These are phyloP conservation scores for Vimba vimba DNA, from an alignment of 2,113 vertebrate genomes.

Conservation along the genomic window DNA sequence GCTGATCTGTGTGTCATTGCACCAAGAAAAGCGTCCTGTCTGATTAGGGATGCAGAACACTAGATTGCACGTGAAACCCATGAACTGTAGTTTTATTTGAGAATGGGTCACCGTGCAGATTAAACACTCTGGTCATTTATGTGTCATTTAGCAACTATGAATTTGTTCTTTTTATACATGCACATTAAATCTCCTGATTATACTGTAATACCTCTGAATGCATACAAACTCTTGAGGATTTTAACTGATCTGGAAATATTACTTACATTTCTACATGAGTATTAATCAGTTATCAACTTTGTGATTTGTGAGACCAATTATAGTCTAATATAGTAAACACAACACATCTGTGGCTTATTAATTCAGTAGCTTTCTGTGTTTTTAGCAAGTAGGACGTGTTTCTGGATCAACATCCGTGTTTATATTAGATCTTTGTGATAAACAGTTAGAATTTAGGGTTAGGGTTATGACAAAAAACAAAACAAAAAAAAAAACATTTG, in stretches of 20 bases:
- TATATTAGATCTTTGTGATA: not conserved
- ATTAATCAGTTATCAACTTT: not conserved
- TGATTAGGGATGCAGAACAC: not conserved
- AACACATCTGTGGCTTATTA: constrained; percentile 14
- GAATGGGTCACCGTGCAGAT: not conserved
- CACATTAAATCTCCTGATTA: not conserved
- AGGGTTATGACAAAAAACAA: not conserved
- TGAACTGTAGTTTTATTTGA: not conserved
- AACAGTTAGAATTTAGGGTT: not conserved
- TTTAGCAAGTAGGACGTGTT: not conserved
- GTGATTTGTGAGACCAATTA: not conserved
- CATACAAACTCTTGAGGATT: not conserved
- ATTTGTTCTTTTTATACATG: not conserved
- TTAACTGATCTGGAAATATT: not conserved
- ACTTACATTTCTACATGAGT: not conserved
- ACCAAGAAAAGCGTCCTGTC: not conserved
- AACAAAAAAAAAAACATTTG: no score
- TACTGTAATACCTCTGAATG: not conserved
- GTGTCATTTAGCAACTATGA: not conserved
- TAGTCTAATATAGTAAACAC: not conserved
- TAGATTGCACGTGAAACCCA: not conserved
- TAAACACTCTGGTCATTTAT: not conserved
- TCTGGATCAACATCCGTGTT: not conserved
- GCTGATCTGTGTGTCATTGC: not conserved
- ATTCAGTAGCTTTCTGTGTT: not conserved